Percentiles rank a stretch among this genome's conserved stretches.
phyloP scores from a whole-genome alignment of 1,140 invertebrate species.

The Latrodectus geometricus region DNA sequence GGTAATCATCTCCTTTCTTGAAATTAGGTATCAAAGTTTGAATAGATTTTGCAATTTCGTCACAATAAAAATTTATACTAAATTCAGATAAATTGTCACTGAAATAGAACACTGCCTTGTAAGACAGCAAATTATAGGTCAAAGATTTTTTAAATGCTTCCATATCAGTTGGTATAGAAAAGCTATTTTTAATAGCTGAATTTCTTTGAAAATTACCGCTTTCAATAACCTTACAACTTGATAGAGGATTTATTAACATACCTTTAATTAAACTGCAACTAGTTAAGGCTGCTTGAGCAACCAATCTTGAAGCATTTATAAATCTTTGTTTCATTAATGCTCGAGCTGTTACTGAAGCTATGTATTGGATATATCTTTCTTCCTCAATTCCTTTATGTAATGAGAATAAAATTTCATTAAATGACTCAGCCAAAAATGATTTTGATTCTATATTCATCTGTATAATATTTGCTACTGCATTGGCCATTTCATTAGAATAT shows the following conservation, averaged over 20 bases:
- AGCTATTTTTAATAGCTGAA: not conserved
- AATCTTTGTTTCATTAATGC: not conserved
- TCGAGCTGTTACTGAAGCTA: not conserved
- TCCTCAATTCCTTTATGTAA: not conserved
- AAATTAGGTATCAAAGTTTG: not conserved
- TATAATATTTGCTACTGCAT: not conserved
- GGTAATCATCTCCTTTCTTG: not conserved
- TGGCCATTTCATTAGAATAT: not conserved
- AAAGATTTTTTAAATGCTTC: slow-evolving; percentile 6
- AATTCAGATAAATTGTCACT: not conserved
- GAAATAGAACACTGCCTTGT: not conserved
- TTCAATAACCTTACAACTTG: not conserved
- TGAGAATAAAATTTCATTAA: slow-evolving; percentile 6
- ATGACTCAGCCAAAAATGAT: not conserved
- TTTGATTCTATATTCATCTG: not conserved
- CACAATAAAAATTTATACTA: not conserved
- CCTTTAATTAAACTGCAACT: not conserved
- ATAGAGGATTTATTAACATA: not conserved
- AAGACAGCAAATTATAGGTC: not conserved
- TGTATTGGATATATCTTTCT: not conserved
- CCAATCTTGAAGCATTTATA: not conserved
- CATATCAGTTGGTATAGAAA: too few species aligned
- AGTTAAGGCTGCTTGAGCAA: slow-evolving; percentile 16
- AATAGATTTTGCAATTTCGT: slow-evolving; percentile 21
- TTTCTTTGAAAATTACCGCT: too few species aligned